Percentiles rank a stretch among this genome's conserved stretches.
phyloP scores from a whole-genome alignment of 2,888 invertebrate genomes.

The Keiferia lycopersicella region DNA sequence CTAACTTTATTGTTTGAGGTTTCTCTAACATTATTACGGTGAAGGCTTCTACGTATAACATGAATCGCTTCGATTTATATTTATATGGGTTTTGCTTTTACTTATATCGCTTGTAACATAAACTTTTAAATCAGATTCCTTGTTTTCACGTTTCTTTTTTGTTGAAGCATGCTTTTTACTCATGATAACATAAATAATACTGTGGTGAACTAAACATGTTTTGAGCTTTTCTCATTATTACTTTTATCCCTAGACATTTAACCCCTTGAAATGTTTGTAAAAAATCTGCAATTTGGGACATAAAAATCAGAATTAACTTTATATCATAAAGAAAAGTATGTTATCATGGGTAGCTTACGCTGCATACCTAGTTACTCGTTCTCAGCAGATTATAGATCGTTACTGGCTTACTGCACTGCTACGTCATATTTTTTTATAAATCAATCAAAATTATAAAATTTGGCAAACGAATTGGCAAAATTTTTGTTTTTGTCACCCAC shows the following conservation, averaged over 20 bases:
- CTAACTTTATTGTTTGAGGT: slow-evolving; percentile 24
- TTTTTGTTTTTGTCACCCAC: slow-evolving; percentile 15
- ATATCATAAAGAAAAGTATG: too few relatives aligned
- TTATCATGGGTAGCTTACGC: too few relatives aligned
- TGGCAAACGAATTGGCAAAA: neutral
- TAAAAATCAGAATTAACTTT: too few relatives aligned
- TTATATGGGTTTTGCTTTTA: slow-evolving; percentile 3
- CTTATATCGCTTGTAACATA: neutral
- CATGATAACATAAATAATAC: too few relatives aligned
- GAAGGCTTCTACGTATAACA: slow-evolving; percentile 15
- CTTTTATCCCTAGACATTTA: too few relatives aligned
- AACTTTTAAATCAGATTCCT: neutral
- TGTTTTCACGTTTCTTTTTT: neutral
- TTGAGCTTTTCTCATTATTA: too few relatives aligned
- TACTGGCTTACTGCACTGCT: neutral
- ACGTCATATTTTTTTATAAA: neutral
- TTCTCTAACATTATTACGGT: slow-evolving; percentile 24
- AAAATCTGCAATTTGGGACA: too few relatives aligned
- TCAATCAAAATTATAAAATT: neutral
- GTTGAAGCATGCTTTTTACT: too few relatives aligned
- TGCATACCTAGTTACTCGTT: neutral
- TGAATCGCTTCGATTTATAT: slow-evolving; percentile 14
- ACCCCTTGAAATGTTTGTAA: too few relatives aligned
- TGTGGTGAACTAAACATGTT: too few relatives aligned
- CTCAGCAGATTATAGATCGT: neutral